A percentile compares a stretch with the other conserved stretches of the same genome.
phyloP scores from a whole-genome alignment of 2,113 vertebrate species.

The Platanista minor region DNA sequence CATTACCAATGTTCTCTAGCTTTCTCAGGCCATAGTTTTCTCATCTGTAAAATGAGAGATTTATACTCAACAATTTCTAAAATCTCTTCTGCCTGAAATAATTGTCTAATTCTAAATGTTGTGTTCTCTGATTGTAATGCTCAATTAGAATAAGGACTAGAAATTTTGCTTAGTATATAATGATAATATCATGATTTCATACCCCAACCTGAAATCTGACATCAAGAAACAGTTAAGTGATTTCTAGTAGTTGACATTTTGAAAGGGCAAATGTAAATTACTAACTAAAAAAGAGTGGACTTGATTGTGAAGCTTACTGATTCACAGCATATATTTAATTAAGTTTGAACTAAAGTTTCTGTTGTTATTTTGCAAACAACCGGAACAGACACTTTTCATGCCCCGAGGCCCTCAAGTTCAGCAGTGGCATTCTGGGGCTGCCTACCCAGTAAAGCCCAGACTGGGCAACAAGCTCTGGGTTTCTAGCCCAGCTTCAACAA shows the following conservation, averaged over 20 bases:
- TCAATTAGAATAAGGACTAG: conserved; percentile 9
- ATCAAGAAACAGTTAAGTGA: not conserved
- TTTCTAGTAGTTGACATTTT: not conserved
- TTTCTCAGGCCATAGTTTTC: not conserved
- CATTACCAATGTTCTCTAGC: not conserved
- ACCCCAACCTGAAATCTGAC: not conserved
- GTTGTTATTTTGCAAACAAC: not conserved
- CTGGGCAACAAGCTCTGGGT: not conserved
- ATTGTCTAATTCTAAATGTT: not conserved
- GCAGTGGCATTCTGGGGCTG: not conserved
- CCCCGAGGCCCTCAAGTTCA: not conserved
- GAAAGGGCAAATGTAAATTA: conserved; percentile 28
- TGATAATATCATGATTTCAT: not conserved
- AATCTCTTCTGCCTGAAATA: not conserved
- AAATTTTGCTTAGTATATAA: not conserved
- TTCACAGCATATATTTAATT: not conserved
- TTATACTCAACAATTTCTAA: not conserved
- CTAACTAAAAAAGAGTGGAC: not conserved
- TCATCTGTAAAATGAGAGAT: conserved; percentile 1
- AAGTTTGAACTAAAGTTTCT: not conserved
- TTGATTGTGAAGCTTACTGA: not conserved
- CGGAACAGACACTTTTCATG: not conserved
- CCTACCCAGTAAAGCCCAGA: not conserved
- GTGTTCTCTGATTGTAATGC: not conserved
- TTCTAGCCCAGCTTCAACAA: not conserved